Conservation (phyloP, 1,140 invertebrate species). For the Heliconius hewitsoni region DNA sequence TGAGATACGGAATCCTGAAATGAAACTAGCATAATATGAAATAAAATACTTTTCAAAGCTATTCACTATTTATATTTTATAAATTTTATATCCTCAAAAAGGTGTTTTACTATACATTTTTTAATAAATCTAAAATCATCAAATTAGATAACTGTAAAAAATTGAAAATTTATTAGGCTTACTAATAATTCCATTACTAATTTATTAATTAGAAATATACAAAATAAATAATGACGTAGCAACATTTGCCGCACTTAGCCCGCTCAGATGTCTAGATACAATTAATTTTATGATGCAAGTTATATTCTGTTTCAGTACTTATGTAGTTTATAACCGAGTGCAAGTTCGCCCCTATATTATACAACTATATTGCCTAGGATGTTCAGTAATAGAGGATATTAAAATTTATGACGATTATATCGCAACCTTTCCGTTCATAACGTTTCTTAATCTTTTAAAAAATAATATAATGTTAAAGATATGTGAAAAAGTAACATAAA, state of each 20-base stretch:
- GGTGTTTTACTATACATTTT: too few relatives aligned
- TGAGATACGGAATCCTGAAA: too few relatives aligned
- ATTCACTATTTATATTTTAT: too few relatives aligned
- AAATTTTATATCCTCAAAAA: too few relatives aligned
- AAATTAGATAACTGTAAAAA: too few relatives aligned
- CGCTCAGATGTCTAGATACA: slow-evolving; percentile 8
- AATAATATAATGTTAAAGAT: too few relatives aligned
- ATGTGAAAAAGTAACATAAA: too few relatives aligned
- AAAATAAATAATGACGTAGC: not conserved
- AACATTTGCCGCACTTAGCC: slow-evolving; percentile 3
- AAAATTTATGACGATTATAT: slow-evolving; percentile 21
- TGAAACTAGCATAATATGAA: too few relatives aligned
- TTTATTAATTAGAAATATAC: not conserved
- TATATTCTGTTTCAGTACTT: slow-evolving; percentile 12
- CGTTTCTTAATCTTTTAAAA: not conserved
- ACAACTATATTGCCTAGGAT: not conserved
- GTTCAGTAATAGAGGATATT: slow-evolving; percentile 19
- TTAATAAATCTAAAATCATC: too few relatives aligned
- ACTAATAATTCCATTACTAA: too few relatives aligned
- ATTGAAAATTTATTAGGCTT: too few relatives aligned
- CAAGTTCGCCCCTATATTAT: slow-evolving; percentile 1
- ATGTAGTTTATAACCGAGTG: slow-evolving; percentile 13
- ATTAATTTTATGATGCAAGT: slow-evolving; percentile 15
- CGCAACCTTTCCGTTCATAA: slow-evolving; percentile 9
- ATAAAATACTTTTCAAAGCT: too few relatives aligned